phyloP scores from a whole-genome alignment of 2,888 invertebrate genomes.

The Apodemia mormo region DNA sequence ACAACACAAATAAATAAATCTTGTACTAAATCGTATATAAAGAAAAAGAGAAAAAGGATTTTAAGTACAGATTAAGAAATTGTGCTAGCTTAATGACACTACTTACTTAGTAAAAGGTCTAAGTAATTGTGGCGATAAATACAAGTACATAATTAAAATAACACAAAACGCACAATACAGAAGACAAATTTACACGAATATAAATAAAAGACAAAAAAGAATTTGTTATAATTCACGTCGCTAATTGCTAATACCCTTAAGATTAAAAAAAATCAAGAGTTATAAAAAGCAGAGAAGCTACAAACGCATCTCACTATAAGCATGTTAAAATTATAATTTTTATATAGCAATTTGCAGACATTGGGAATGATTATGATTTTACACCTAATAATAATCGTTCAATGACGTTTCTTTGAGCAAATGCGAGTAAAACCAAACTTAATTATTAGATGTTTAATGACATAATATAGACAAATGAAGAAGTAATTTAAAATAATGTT shows the following conservation, averaged over 20 bases:
- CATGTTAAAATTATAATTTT: slow-evolving; percentile 62
- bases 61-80: slow-evolving; percentile 60
- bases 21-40: slow-evolving; percentile 10
- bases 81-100: slow-evolving; percentile 68
- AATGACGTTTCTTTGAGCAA: slow-evolving; percentile 14
- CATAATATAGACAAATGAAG: not conserved
- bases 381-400: slow-evolving; percentile 10
- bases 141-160: slow-evolving; percentile 38
- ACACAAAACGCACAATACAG: no score
- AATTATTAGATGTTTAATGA: slow-evolving; percentile 10
- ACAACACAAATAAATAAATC: slow-evolving; percentile 12
- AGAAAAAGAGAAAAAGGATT: not conserved
- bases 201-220: slow-evolving; percentile 40
- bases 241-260: slow-evolving; percentile 61
- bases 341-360: slow-evolving; percentile 2
- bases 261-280: slow-evolving; percentile 16
- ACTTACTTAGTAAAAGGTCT: slow-evolving; percentile 58
- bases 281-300: not conserved
- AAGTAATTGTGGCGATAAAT: slow-evolving; percentile 54
- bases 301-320: not conserved
- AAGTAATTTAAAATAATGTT: not conserved
- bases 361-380: slow-evolving; percentile 14
- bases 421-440: slow-evolving; percentile 4
- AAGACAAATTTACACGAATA: not conserved
- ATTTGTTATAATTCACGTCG: slow-evolving; percentile 48